Percentiles rank a stretch among this genome's conserved stretches.
Evolutionary conservation across 2,888 invertebrate species (phyloP).

Genomic region (Megamerina dolium): DNA sequence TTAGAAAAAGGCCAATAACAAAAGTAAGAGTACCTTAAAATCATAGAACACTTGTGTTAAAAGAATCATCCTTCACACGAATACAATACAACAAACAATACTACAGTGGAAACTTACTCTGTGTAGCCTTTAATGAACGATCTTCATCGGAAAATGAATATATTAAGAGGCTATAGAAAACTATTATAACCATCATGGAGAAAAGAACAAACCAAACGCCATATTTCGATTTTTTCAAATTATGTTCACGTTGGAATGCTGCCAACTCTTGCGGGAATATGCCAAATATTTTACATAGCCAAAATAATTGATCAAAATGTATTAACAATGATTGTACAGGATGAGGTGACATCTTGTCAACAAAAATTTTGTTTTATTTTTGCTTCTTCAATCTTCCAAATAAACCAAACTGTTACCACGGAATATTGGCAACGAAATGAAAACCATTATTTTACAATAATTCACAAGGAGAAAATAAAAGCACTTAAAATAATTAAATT

Average conservation of each 20-base stretch:
- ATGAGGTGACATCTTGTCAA: slow-evolving; percentile 19
- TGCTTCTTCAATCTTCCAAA: not conserved
- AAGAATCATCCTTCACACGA: not conserved
- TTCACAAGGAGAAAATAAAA: not conserved
- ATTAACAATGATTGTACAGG: slow-evolving; percentile 33
- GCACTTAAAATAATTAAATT: slow-evolving; percentile 36
- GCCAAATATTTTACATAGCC: slow-evolving; percentile 42
- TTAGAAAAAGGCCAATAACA: slow-evolving; percentile 47
- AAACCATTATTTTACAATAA: not conserved
- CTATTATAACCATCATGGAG: slow-evolving; percentile 26
- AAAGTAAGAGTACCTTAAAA: slow-evolving; percentile 43
- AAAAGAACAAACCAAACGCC: slow-evolving; percentile 36
- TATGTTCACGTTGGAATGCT: slow-evolving; percentile 30
- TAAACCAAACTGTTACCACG: not conserved
- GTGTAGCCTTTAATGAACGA: slow-evolving; percentile 33
- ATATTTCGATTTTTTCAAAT: slow-evolving; percentile 35
- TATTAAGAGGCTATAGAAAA: slow-evolving; percentile 40
- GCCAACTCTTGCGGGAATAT: slow-evolving; percentile 40
- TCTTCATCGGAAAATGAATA: slow-evolving; percentile 40
- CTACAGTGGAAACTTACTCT: slow-evolving; percentile 33
- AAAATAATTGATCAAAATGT: slow-evolving; percentile 38
- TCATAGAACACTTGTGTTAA: not conserved
- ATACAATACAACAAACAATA: not conserved
- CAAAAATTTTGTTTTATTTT: too few relatives aligned
- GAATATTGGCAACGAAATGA: not conserved